These are phyloP conservation scores for Gymnothorax javanicus DNA, from an alignment of 2,797 vertebrate genomes.

Conservation along the genomic window DNA sequence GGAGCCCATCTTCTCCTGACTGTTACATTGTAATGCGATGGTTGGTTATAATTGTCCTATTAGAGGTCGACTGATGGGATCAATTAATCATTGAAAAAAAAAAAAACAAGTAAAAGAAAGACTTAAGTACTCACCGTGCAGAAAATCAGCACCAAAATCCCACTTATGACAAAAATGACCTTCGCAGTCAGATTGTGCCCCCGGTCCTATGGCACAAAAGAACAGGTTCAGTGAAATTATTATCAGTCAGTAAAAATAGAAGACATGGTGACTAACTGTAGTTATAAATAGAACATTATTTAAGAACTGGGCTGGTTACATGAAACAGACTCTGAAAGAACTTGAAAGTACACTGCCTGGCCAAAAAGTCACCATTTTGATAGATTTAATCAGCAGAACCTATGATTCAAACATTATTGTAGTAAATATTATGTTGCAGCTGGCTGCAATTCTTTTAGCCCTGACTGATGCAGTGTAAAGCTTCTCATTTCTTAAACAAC, in stretches of 20 bases:
- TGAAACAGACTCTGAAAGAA: neutral
- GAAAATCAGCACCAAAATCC: conserved; percentile 67
- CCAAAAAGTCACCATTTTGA: too few relatives aligned
- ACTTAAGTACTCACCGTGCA: conserved; percentile 69
- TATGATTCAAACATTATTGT: too few relatives aligned
- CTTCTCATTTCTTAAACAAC: too few relatives aligned
- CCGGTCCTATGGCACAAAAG: conserved; percentile 42
- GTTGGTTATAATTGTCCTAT: too few relatives aligned
- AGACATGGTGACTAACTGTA: neutral
- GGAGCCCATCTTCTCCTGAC: too few relatives aligned
- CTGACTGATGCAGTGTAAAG: too few relatives aligned
- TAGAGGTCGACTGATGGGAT: too few relatives aligned
- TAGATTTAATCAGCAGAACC: too few relatives aligned
- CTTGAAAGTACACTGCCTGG: too few relatives aligned
- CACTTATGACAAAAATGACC: conserved; percentile 59
- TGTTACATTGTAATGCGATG: too few relatives aligned
- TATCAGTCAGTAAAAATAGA: neutral
- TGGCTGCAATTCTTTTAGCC: too few relatives aligned
- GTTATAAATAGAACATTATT: neutral
- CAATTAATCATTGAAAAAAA: neutral
- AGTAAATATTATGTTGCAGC: too few relatives aligned
- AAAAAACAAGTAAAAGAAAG: neutral
- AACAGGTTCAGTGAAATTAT: neutral
- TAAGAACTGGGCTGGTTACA: neutral
- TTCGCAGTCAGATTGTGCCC: conserved; percentile 54